Evolutionary conservation across 2,113 vertebrate species (phyloP).

Genomic region (Aldabrachelys gigantea): DNA sequence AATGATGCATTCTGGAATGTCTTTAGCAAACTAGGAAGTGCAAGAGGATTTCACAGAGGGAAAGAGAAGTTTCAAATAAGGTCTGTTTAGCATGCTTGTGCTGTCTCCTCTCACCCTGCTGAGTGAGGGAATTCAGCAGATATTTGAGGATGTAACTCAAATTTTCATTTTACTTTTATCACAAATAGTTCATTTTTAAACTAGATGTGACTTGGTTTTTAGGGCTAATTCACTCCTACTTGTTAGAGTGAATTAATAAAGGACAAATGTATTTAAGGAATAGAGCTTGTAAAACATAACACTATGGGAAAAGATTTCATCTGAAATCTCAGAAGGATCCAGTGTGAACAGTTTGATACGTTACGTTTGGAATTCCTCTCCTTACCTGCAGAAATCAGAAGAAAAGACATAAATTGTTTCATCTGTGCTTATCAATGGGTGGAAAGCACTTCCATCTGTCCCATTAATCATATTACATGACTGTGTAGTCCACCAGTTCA

Average conservation of each 20-base stretch:
- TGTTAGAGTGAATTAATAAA: neutral
- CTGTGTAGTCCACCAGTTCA: conserved; percentile 91
- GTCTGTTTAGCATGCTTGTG: neutral
- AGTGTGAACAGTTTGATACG: rapidly evolving
- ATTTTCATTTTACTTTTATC: neutral
- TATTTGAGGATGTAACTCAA: neutral
- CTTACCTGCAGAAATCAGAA: conserved; percentile 96
- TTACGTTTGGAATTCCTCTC: neutral
- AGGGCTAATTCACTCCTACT: neutral
- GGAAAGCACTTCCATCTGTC: conserved; percentile 93
- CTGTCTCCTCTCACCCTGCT: neutral
- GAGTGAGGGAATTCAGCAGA: neutral
- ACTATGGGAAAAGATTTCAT: neutral
- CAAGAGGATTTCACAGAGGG: neutral
- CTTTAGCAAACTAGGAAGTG: neutral
- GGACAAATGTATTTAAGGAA: neutral
- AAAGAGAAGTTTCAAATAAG: neutral
- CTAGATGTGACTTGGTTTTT: neutral
- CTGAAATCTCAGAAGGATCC: neutral
- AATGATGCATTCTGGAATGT: neutral
- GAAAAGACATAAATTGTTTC: conserved; percentile 92
- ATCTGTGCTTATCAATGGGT: conserved; percentile 86
- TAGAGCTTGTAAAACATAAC: neutral
- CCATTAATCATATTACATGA: conserved; percentile 97
- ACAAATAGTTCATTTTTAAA: neutral